Evolutionary conservation across 2,888 invertebrate genomes (phyloP), one percentile per base, ranked within the genome.

Genomic region (Teleogryllus oceanicus): DNA sequence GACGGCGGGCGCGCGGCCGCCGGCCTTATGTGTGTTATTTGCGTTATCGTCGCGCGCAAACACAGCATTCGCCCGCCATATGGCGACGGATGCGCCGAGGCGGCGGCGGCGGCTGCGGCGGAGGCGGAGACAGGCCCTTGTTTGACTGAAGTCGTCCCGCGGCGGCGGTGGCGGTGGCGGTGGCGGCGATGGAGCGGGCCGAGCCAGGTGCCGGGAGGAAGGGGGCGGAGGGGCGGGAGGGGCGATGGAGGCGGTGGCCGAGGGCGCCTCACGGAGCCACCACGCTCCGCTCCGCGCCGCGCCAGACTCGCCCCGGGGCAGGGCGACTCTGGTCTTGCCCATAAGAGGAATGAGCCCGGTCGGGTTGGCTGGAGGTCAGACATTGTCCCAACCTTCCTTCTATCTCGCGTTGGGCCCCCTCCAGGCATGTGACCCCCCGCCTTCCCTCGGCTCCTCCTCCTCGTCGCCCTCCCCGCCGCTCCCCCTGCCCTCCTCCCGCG

Each of bases 251-350:
- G 62, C 62, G 62, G 62, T 2, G 62, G 62, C 13, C n/a, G 62
- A 62, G 62, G 62, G 37, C 13, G 62, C 62, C 37, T 37, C 37
- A n/a, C 16, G n/a, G 62, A 62, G 62, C 62, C 13, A 62, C 62
- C 62, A 62, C 11, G 62, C 62, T 62, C n/a, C 62, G 16, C 62
- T 2, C 62, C 62, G 62, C 62, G 13, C 62, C n/a, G 16, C 10
- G 62, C 62, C 62, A 13, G 62, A 18, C 62, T 62, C n/a, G 62
- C 81, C 81, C 76, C 50, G 50, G 79, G 81, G 78, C 75, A 78
- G 81, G 81, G 81, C 80, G 81, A 81, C 74, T 74, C 80, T 78
- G 21, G 80, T 81, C 80, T 78, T 81, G 81, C 80, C 81, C 80
- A 81, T 81, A 81, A 74, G 77, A 76, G 81, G 80, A 78, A 78